Evolutionary conservation across 92 coral and sea anemone species (phyloP).

Genomic region (Epizoanthus illoricatus): DNA sequence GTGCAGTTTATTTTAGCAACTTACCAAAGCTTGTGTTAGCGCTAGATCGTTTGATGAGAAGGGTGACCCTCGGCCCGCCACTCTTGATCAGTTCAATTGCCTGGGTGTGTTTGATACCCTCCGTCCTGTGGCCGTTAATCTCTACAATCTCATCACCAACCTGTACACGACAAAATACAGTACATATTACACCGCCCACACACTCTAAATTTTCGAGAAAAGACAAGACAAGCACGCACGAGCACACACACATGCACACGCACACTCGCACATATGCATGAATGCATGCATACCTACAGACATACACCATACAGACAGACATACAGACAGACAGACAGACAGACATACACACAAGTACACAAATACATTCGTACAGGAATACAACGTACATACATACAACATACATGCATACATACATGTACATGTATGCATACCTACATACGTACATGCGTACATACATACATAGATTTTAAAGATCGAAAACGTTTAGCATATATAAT

Average conservation of each 20-base stretch:
- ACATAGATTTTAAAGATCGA: no score
- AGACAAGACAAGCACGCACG: no score
- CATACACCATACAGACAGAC: not conserved
- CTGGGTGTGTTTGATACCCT: constrained; percentile 79
- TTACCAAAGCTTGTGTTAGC: constrained; percentile 59
- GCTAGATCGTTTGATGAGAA: constrained; percentile 62
- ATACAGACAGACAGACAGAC: not conserved
- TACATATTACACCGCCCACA: no score
- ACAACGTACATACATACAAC: not conserved
- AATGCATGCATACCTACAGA: no score
- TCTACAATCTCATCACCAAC: constrained; percentile 94
- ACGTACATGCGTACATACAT: no score
- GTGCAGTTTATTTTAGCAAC: not conserved
- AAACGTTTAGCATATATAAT: no score
- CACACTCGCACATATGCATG: not conserved
- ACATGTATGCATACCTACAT: no score
- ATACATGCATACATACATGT: not conserved
- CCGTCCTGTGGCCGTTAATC: constrained; percentile 82
- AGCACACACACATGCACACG: not conserved
- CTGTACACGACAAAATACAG: constrained; percentile 33
- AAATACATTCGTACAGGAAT: not conserved
- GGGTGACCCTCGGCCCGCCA: constrained; percentile 68
- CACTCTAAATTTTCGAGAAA: no score
- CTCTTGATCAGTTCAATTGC: constrained; percentile 85
- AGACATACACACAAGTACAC: not conserved